Conservation (phyloP, 2,113 vertebrate species). For the Rhea americana region DNA sequence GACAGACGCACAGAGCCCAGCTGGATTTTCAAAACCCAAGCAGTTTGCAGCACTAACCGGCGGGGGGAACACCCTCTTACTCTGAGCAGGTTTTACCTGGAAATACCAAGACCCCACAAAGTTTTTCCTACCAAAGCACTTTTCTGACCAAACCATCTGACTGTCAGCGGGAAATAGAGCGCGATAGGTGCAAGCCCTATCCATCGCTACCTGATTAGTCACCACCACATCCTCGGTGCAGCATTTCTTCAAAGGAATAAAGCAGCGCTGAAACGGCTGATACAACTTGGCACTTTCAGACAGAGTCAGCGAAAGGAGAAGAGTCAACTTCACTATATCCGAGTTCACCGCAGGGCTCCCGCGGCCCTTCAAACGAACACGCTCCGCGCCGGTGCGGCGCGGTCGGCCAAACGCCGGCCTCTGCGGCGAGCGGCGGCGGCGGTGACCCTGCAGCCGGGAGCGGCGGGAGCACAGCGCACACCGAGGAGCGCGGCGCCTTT, state of each 20-base stretch:
- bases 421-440: background rate
- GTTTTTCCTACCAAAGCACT: background rate
- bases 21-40: constrained; percentile 49
- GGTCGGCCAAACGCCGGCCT: rapidly evolving
- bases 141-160: constrained; percentile 39
- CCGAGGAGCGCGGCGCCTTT: background rate
- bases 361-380: rapidly evolving
- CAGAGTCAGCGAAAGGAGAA: background rate
- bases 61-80: background rate
- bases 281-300: constrained; percentile 15
- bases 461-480: background rate
- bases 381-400: background rate
- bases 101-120: constrained; percentile 31
- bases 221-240: background rate
- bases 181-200: background rate
- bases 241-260: background rate
- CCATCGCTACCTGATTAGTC: background rate
- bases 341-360: background rate
- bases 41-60: constrained; percentile 37
- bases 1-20: constrained; percentile 45
- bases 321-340: background rate
- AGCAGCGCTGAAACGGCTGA: background rate
- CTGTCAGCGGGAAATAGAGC: constrained; percentile 3
- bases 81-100: constrained; percentile 30
- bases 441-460: background rate